phyloP scores from a whole-genome alignment of 2,888 invertebrate species.

The Cloeon dipterum region DNA sequence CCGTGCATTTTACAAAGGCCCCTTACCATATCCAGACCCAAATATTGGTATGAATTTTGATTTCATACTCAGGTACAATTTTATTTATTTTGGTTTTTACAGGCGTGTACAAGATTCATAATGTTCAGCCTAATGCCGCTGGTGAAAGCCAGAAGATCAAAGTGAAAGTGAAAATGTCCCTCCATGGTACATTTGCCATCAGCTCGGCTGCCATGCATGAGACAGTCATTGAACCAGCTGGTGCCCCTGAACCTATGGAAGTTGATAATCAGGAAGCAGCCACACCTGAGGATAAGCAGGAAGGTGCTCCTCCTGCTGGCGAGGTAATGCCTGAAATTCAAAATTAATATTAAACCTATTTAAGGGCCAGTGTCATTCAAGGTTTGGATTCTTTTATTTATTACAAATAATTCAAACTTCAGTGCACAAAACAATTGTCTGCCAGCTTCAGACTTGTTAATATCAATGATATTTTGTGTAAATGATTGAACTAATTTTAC shows the following conservation, averaged over 20 bases:
- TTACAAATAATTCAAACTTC: no score
- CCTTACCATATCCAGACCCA: conserved; percentile 49
- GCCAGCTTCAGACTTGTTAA: no score
- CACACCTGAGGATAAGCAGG: conserved; percentile 14
- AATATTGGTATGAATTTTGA: conserved; percentile 35
- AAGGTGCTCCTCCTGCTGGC: background rate
- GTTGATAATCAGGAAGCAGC: conserved; percentile 15
- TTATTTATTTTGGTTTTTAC: conserved; percentile 7
- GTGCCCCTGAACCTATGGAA: conserved; percentile 12
- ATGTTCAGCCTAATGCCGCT: conserved; percentile 63
- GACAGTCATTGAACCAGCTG: conserved; percentile 12
- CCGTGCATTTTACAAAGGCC: conserved; percentile 57
- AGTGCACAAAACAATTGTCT: no score
- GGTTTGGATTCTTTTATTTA: no score
- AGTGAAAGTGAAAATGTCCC: conserved; percentile 83
- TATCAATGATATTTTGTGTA: no score
- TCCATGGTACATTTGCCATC: conserved; percentile 77
- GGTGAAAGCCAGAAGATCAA: conserved; percentile 90
- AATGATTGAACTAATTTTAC: background rate
- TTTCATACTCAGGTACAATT: background rate
- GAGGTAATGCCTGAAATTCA: no score
- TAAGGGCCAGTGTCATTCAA: no score
- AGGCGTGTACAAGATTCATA: conserved; percentile 56
- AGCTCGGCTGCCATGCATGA: conserved; percentile 67
- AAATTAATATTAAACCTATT: no score